Conservation (phyloP, 2,888 invertebrate genomes). For the Eupithecia vulgata region DNA sequence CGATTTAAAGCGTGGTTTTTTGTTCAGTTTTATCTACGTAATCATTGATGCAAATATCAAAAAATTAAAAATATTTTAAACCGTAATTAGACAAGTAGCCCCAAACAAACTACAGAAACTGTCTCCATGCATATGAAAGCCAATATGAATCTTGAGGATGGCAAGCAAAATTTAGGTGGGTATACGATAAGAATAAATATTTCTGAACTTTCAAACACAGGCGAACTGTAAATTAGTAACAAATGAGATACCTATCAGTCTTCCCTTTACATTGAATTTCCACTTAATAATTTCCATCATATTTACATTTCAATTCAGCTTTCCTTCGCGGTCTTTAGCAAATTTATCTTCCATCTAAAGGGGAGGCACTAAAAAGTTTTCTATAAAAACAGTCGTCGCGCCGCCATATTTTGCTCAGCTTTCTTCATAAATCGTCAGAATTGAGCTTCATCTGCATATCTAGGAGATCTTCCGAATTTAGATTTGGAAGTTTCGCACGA, state of each 20-base stretch:
- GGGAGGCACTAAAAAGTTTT: constrained; percentile 74
- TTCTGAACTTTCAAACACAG: constrained; percentile 3
- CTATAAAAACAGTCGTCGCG: constrained; percentile 71
- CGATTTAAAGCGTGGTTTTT: neutral
- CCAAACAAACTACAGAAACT: neutral
- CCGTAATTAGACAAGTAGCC: neutral
- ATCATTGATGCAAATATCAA: neutral
- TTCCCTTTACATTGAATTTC: constrained; percentile 30
- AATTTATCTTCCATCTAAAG: constrained; percentile 75
- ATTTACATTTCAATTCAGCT: constrained; percentile 72
- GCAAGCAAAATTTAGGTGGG: neutral
- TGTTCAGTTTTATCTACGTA: neutral
- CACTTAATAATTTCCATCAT: constrained; percentile 42
- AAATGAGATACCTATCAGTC: constrained; percentile 26
- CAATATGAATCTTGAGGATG: neutral
- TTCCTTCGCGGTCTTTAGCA: constrained; percentile 68
- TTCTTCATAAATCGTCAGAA: constrained; percentile 78
- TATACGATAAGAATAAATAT: neutral
- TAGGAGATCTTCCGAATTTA: constrained; percentile 56
- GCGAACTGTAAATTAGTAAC: constrained; percentile 16
- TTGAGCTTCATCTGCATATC: constrained; percentile 76
- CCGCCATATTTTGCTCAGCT: constrained; percentile 75
- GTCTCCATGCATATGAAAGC: neutral
- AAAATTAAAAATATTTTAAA: neutral
- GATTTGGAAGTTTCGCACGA: constrained; percentile 44